These are phyloP conservation scores for Rhadinocentrus ornatus DNA, from an alignment of 2,797 vertebrate genomes.

Conservation along the genomic window DNA sequence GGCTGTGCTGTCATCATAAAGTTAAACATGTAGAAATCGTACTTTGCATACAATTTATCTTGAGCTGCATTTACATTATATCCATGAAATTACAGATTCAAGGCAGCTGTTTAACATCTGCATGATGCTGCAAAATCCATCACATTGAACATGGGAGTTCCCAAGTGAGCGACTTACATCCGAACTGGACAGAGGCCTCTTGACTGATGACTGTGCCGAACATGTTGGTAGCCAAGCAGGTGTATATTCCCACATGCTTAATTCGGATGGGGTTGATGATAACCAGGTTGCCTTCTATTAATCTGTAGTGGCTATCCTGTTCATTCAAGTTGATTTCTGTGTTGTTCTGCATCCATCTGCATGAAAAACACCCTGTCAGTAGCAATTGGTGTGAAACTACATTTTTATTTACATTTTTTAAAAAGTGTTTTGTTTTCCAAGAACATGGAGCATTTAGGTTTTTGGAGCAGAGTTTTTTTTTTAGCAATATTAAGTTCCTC, in stretches of 20 bases:
- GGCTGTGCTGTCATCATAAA: constrained; percentile 21
- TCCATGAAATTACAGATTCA: constrained; percentile 43
- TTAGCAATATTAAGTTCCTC: too few relatives aligned
- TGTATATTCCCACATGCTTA: constrained; percentile 89
- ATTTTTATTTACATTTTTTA: background rate
- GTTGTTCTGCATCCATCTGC: constrained; percentile 90
- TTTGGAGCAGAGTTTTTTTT: background rate
- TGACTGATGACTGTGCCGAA: constrained; percentile 90
- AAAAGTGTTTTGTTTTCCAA: background rate
- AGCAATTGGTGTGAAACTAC: background rate
- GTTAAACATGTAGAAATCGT: constrained; percentile 35
- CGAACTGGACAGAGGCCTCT: constrained; percentile 91
- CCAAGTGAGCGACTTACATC: constrained; percentile 86
- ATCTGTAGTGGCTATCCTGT: constrained; percentile 84
- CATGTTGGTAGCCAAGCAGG: constrained; percentile 89
- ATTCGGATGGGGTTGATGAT: constrained; percentile 90
- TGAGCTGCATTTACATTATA: constrained; percentile 14
- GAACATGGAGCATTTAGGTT: background rate
- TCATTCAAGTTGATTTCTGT: constrained; percentile 84
- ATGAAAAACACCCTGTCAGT: constrained; percentile 16
- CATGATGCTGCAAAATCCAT: constrained; percentile 11
- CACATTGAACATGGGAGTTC: background rate
- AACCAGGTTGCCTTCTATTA: constrained; percentile 91
- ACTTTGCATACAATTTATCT: constrained; percentile 40
- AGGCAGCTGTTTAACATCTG: constrained; percentile 24